Percentiles rank a stretch among this genome's conserved stretches.
These are phyloP conservation scores for Bombus terrestris DNA, from an alignment of 1,140 invertebrate genomes.

Conservation along the genomic window DNA sequence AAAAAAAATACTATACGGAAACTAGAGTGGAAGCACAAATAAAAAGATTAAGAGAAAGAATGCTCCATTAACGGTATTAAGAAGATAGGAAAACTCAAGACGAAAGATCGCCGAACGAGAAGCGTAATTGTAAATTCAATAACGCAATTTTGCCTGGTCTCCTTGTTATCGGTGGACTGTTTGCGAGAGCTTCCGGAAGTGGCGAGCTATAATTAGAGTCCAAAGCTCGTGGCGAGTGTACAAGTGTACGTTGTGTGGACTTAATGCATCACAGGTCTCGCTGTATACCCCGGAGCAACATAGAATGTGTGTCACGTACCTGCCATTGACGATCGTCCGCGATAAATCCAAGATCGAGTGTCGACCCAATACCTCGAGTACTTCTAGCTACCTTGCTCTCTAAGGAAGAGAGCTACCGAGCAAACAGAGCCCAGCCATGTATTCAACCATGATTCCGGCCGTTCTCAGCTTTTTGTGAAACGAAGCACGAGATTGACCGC, in stretches of 20 bases:
- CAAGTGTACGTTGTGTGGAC: no score
- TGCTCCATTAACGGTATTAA: slow-evolving; percentile 23
- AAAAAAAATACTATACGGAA: no score
- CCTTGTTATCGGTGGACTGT: not conserved
- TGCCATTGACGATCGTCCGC: not conserved
- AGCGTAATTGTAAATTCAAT: slow-evolving; percentile 23
- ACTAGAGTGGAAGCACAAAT: not conserved
- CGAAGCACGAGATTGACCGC: no score
- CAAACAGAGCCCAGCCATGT: not conserved
- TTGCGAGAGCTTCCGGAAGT: not conserved
- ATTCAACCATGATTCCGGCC: not conserved
- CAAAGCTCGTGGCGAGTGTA: no score
- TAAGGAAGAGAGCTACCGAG: not conserved
- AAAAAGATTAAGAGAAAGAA: not conserved
- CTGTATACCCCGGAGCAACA: not conserved
- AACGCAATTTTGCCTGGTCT: not conserved
- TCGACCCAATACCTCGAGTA: not conserved
- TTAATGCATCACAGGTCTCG: no score
- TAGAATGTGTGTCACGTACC: slow-evolving; percentile 10
- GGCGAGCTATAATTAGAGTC: no score
- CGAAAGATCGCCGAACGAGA: not conserved
- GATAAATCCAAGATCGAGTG: slow-evolving; percentile 23
- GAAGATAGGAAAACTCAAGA: not conserved
- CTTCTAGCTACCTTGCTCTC: not conserved
- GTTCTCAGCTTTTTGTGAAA: not conserved